phyloP scores from a whole-genome alignment of 1,140 invertebrate species.

The Drosophila kohkoa region DNA sequence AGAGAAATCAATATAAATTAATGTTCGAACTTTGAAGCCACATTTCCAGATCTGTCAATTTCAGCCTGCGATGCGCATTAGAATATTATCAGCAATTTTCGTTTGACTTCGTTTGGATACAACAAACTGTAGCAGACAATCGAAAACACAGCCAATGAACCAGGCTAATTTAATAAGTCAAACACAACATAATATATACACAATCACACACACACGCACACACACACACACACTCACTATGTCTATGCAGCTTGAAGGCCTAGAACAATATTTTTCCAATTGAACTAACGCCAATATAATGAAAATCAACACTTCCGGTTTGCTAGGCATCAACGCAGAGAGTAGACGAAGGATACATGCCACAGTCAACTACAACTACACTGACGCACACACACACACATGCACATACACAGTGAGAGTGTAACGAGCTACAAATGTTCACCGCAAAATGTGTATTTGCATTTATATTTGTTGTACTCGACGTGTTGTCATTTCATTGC shows the following conservation, averaged over 20 bases:
- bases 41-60: constrained; percentile 29
- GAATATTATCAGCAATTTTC: constrained; percentile 70
- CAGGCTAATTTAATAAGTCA: constrained; percentile 77
- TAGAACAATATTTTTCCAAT: constrained; percentile 70
- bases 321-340: constrained; percentile 29
- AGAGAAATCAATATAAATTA: constrained; percentile 4
- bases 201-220: constrained; percentile 18
- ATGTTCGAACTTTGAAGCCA: background rate
- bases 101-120: constrained; percentile 63
- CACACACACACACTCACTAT: background rate
- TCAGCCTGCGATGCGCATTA: constrained; percentile 42
- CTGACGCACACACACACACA: constrained; percentile 2
- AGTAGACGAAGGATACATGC: constrained; percentile 12
- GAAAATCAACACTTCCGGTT: constrained; percentile 68
- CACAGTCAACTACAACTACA: constrained; percentile 29
- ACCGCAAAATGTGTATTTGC: constrained; percentile 76
- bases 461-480: constrained; percentile 71
- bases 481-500: constrained; percentile 60
- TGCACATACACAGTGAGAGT: constrained; percentile 5
- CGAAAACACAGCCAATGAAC: constrained; percentile 50
- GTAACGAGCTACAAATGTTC: constrained; percentile 78
- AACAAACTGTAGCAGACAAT: constrained; percentile 30
- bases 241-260: background rate
- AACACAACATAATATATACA: constrained; percentile 25
- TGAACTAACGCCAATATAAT: constrained; percentile 64